Evolutionary conservation across 2,888 invertebrate species (phyloP).

Genomic region (Spisula subtruncata): DNA sequence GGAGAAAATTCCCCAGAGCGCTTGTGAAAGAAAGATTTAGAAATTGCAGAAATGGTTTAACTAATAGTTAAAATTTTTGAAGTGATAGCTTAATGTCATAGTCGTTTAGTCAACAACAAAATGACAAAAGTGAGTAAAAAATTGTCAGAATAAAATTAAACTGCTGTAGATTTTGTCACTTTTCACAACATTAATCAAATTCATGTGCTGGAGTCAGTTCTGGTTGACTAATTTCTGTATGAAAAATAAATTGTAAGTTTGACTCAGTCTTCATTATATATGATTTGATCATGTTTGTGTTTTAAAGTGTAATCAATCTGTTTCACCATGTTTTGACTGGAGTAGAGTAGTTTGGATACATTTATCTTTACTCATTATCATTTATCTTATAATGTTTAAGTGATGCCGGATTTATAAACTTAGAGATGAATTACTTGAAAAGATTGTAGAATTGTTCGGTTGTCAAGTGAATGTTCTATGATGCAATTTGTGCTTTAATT

Average conservation of each 20-base stretch:
- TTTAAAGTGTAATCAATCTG: not conserved
- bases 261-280: not conserved
- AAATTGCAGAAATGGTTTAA: too few relatives aligned
- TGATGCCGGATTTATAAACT: not conserved
- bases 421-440: not conserved
- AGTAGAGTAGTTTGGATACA: not conserved
- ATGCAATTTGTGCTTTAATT: not conserved
- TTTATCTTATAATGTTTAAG: slow-evolving; percentile 12
- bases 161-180: not conserved
- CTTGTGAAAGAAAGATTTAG: too few relatives aligned
- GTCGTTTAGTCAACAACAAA: too few relatives aligned
- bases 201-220: not conserved
- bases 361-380: not conserved
- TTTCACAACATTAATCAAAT: not conserved
- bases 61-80: too few relatives aligned
- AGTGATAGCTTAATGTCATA: too few relatives aligned
- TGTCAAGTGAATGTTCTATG: not conserved
- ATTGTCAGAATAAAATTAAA: too few relatives aligned
- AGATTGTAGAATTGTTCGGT: not conserved
- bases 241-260: not conserved
- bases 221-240: not conserved
- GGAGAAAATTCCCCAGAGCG: too few relatives aligned
- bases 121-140: too few relatives aligned
- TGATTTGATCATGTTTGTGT: not conserved
- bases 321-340: not conserved